These are phyloP conservation scores for Perizoma affinitatum DNA, from an alignment of 2,888 invertebrate genomes.

Conservation along the genomic window DNA sequence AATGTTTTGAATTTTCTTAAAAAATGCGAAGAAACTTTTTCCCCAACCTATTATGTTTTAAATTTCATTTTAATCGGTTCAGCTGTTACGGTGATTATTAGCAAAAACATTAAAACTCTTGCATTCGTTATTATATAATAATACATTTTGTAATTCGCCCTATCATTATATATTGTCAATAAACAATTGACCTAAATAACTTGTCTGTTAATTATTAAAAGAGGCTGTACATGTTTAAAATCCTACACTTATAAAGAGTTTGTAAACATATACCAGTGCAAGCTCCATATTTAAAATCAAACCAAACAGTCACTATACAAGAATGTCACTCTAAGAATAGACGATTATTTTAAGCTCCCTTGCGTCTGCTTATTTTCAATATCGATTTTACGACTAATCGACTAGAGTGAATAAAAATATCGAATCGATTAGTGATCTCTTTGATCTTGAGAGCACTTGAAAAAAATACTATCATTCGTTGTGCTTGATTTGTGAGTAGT, in stretches of 20 bases:
- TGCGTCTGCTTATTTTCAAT: slow-evolving; percentile 56
- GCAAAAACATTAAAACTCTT: too few species aligned
- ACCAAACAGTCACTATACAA: slow-evolving; percentile 9
- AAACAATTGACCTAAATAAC: too few species aligned
- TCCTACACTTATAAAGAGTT: neutral
- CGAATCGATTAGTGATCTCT: slow-evolving; percentile 30
- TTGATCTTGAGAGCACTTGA: slow-evolving; percentile 31
- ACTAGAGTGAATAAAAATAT: slow-evolving; percentile 37
- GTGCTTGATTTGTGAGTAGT: slow-evolving; percentile 6
- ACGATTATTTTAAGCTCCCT: slow-evolving; percentile 33
- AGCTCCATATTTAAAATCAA: slow-evolving; percentile 6
- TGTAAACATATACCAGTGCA: neutral
- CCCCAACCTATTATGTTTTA: too few species aligned
- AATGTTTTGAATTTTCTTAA: too few species aligned
- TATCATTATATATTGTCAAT: too few species aligned
- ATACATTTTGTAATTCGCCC: too few species aligned
- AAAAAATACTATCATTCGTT: slow-evolving; percentile 12
- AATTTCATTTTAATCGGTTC: too few species aligned
- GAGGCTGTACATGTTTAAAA: too few species aligned
- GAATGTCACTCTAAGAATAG: slow-evolving; percentile 23
- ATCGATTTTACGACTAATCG: slow-evolving; percentile 40
- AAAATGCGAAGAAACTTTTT: too few species aligned
- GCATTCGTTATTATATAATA: too few species aligned
- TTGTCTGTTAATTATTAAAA: too few species aligned
- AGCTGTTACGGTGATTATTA: too few species aligned